Percentiles rank a stretch among this genome's conserved stretches.
Evolutionary conservation across 2,113 vertebrate genomes (phyloP).

Genomic region (Melanostigma gelatinosum): DNA sequence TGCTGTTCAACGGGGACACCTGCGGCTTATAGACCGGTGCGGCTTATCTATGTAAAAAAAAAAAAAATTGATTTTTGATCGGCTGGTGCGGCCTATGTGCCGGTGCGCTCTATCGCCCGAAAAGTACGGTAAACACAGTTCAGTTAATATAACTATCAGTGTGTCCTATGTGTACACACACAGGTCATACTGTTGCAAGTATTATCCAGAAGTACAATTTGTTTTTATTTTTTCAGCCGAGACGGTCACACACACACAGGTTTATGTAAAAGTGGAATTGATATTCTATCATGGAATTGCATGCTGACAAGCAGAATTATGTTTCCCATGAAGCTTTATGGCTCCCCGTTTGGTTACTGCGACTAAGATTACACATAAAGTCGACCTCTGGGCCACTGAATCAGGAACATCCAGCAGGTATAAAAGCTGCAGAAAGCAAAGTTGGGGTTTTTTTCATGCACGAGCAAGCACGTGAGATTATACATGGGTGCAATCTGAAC

Average conservation of each 20-base stretch:
- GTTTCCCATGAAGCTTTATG: conserved; percentile 3
- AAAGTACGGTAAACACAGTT: background rate
- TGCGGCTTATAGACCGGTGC: too few species aligned
- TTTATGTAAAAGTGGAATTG: background rate
- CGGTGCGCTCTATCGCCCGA: too few species aligned
- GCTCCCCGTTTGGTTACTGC: conserved; percentile 11
- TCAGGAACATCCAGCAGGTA: conserved; percentile 7
- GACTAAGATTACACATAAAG: conserved; percentile 2
- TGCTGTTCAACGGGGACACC: too few species aligned
- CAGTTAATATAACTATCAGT: background rate
- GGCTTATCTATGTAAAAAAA: too few species aligned
- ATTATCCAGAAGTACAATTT: background rate
- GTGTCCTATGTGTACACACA: background rate
- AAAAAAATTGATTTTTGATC: too few species aligned
- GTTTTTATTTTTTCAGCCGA: background rate
- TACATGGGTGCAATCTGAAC: conserved; percentile 53
- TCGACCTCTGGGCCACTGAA: conserved; percentile 12
- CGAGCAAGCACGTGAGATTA: conserved; percentile 24
- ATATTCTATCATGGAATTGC: background rate
- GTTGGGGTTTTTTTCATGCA: background rate
- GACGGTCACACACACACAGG: background rate
- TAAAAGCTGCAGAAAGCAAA: conserved; percentile 30
- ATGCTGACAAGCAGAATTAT: background rate
- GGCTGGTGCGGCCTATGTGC: too few species aligned
- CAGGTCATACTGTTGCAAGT: background rate